A percentile compares a stretch with the other conserved stretches of the same genome.
These are phyloP conservation scores for Aphidius gifuensis DNA, from an alignment of 1,140 invertebrate genomes.

Conservation along the genomic window DNA sequence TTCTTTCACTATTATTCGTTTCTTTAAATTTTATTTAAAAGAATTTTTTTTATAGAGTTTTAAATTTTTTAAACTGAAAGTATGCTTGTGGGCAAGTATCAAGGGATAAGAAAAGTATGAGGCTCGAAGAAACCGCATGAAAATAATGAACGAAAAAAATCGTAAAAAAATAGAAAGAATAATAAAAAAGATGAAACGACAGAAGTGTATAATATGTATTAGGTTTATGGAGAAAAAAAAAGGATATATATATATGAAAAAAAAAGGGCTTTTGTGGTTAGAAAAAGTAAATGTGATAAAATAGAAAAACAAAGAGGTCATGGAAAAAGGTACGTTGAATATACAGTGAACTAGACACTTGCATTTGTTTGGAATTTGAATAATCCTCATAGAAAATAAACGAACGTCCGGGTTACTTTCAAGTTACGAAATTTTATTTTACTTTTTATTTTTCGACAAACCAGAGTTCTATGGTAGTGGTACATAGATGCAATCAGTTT, in stretches of 20 bases:
- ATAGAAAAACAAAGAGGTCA: neutral
- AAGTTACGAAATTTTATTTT: constrained; percentile 14
- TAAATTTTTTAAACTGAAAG: constrained; percentile 18
- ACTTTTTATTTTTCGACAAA: constrained; percentile 10
- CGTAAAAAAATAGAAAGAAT: constrained; percentile 5
- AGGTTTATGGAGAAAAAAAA: constrained; percentile 1
- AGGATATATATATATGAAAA: too few species aligned
- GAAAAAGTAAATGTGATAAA: constrained; percentile 9
- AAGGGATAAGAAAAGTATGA: constrained; percentile 5
- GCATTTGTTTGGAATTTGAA: constrained; percentile 18
- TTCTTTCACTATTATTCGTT: too few species aligned
- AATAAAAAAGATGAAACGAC: constrained; percentile 11
- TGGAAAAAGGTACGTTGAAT: constrained; percentile 2
- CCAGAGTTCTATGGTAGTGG: too few species aligned
- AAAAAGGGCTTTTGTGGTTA: neutral
- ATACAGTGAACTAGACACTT: constrained; percentile 11
- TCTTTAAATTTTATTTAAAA: too few species aligned
- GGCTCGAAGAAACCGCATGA: constrained; percentile 1
- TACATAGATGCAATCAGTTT: too few species aligned
- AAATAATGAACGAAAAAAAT: neutral
- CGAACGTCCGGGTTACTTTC: neutral
- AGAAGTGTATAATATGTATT: constrained; percentile 1
- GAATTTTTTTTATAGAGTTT: constrained; percentile 20
- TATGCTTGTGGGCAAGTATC: constrained; percentile 2
- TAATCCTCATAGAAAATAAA: constrained; percentile 23